phyloP scores from a whole-genome alignment of 2,888 invertebrate species.

The Acleris emargana region DNA sequence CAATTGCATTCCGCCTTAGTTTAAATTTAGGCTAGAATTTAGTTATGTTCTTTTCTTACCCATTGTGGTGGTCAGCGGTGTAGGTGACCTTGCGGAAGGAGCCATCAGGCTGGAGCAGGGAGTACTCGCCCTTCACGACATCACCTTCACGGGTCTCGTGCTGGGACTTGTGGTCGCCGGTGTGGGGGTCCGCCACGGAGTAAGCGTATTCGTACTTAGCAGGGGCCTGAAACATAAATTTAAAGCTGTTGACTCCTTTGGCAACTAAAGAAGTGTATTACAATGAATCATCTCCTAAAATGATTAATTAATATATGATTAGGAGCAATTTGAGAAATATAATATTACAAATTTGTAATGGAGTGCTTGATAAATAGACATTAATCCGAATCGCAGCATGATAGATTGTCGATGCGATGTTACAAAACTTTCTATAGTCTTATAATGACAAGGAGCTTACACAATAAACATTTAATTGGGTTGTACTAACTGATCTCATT shows the following conservation, averaged over 20 bases:
- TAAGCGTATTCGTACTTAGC: slow-evolving; percentile 84
- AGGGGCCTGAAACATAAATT: slow-evolving; percentile 60
- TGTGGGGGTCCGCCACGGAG: slow-evolving; percentile 83
- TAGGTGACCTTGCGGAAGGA: slow-evolving; percentile 82
- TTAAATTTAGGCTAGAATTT: not conserved
- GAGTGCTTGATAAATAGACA: slow-evolving; percentile 67
- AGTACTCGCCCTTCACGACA: slow-evolving; percentile 80
- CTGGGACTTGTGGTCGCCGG: slow-evolving; percentile 82
- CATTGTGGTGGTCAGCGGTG: slow-evolving; percentile 81
- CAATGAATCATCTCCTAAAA: not conserved
- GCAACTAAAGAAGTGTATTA: not conserved
- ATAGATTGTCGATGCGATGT: slow-evolving; percentile 63
- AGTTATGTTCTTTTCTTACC: slow-evolving; percentile 57
- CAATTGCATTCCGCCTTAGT: not conserved
- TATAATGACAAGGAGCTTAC: slow-evolving; percentile 68
- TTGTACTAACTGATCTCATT: slow-evolving; percentile 72
- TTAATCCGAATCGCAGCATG: slow-evolving; percentile 61
- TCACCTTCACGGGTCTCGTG: slow-evolving; percentile 77
- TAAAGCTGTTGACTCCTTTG: no score
- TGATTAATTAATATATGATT: slow-evolving; percentile 19
- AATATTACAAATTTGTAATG: slow-evolving; percentile 51
- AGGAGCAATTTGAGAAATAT: slow-evolving; percentile 25
- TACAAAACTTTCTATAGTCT: slow-evolving; percentile 66
- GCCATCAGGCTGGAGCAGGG: slow-evolving; percentile 82
- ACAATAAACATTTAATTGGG: slow-evolving; percentile 75